Evolutionary conservation across 1,140 invertebrate genomes (phyloP), one percentile per base, ranked within the genome.

Genomic region (Bombus superbus): DNA sequence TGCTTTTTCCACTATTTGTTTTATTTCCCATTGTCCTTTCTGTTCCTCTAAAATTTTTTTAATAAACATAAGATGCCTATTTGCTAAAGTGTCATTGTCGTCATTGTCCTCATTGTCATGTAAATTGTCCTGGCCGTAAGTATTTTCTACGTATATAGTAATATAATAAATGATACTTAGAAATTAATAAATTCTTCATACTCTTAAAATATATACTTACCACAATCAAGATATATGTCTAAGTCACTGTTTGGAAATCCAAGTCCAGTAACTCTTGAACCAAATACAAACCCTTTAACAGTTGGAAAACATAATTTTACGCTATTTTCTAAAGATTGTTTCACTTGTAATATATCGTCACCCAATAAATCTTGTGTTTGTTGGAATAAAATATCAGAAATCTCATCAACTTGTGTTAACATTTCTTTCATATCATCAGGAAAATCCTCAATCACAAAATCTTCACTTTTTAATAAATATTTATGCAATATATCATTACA

Each of bases 181-280:
- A 38, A 69, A 32, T 85, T 68, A 3, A 81, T 83, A 75, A 68
- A 75, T 68, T 83, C 25, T 75, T 79, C 25, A 71, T 81, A 69
- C 47, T 66, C 69, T 15, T 53, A 3, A 57, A 81, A 64, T 6
- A 77, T 62, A 77, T 85, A 83, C 62, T 89, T 87, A 92, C 95
- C 93, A n/a, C 92, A 93, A 86, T 96, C 94, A 38, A 96, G 88
- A 89, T 94, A 96, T 71, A 96, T 91, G 86, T 96, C 95, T 73
- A 96, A 89, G 83, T 96, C 95, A 74, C 95, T 96, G 42, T 93
- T 92, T 80, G 84, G 47, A 77, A 93, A 90, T 68, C 92, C 94
- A 73, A 95, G 84, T 32, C 94, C 94, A 32, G 94, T 94, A 18
- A 95, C 85, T 73, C 95, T 93, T 32, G 95, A 96, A 42, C 95